These are phyloP conservation scores for Pyrrhosoma nymphula DNA, from an alignment of 2,888 invertebrate genomes.

Conservation along the genomic window DNA sequence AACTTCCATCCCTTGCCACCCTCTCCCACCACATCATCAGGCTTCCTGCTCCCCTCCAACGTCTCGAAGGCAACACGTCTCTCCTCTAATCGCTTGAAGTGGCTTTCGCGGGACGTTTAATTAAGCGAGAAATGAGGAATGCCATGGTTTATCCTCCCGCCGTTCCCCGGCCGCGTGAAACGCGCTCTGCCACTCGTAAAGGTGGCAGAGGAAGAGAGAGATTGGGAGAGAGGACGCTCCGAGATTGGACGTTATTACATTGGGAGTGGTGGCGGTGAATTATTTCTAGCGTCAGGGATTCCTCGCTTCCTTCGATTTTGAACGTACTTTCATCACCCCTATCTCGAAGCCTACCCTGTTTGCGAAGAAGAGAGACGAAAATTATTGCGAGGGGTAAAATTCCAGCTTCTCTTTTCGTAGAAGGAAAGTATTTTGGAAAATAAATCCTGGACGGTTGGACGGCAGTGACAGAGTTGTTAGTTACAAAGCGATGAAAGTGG, in stretches of 20 bases:
- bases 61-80: neutral
- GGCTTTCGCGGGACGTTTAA: slow-evolving; percentile 28
- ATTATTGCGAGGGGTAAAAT: no score
- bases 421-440: no score
- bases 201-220: neutral
- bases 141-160: neutral
- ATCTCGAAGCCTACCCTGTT: no score
- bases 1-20: no score
- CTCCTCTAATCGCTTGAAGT: neutral
- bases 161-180: neutral
- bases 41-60: neutral
- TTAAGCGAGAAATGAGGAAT: slow-evolving; percentile 48
- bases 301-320: neutral
- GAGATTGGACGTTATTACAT: neutral
- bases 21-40: no score
- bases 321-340: no score
- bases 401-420: no score
- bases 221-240: neutral
- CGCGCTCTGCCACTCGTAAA: neutral
- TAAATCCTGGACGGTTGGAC: no score
- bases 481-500: no score
- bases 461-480: no score
- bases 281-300: neutral
- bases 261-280: neutral
- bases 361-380: no score